Percentiles rank a stretch among this genome's conserved stretches.
phyloP scores from a whole-genome alignment of 2,888 invertebrate species.

The Acrobasis suavella region DNA sequence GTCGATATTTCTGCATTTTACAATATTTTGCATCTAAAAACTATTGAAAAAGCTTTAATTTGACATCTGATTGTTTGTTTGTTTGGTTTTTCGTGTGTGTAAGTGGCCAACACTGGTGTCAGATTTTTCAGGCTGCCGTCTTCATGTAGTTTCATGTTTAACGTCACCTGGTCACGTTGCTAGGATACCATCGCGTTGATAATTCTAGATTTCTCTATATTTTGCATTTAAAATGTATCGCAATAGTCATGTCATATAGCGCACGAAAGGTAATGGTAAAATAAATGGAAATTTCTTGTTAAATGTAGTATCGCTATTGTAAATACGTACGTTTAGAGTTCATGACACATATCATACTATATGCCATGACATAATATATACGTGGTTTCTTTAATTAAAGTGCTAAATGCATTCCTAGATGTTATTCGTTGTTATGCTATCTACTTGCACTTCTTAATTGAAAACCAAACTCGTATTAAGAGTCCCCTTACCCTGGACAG shows the following conservation, averaged over 20 bases:
- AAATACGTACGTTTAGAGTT: not conserved
- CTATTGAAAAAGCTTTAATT: not conserved
- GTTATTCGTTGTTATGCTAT: no score
- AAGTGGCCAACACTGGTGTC: no score
- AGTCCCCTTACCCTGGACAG: no score
- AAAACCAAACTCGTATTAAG: no score
- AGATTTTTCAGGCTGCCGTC: no score
- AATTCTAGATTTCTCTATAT: constrained; percentile 14
- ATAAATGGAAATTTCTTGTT: not conserved
- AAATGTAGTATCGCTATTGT: not conserved
- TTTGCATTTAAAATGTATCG: constrained; percentile 10
- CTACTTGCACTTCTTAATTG: no score
- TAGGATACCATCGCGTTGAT: constrained; percentile 15
- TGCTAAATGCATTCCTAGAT: no score
- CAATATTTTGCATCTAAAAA: constrained; percentile 12
- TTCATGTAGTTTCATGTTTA: constrained; percentile 11
- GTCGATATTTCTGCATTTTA: constrained; percentile 16
- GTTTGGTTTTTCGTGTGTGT: no score
- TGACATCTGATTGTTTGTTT: no score
- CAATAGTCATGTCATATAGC: constrained; percentile 5
- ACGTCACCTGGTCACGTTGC: constrained; percentile 5
- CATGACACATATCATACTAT: no score
- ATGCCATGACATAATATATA: no score
- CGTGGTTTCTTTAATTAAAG: no score
- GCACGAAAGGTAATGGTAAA: constrained; percentile 3